Evolutionary conservation across 2,797 vertebrate genomes (phyloP).

Genomic region (Melanotaenia pygmaea): DNA sequence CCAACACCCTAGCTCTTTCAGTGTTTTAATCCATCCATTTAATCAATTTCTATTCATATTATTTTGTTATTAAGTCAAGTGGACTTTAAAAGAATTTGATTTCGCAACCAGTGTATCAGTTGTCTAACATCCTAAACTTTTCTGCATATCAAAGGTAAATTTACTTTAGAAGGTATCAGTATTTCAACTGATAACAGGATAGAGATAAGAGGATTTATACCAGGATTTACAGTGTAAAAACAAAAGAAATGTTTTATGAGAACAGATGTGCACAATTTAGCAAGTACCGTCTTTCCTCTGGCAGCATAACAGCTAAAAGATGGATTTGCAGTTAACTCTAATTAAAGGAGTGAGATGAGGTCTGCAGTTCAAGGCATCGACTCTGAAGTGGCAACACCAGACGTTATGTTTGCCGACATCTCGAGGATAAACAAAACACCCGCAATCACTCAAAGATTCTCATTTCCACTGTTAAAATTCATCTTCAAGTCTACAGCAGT

Average conservation of each 20-base stretch:
- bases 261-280: constrained; percentile 7
- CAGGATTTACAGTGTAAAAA: constrained; percentile 29
- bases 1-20: too few species aligned
- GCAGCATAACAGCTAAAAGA: constrained; percentile 31
- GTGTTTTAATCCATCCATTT: too few species aligned
- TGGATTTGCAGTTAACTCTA: constrained; percentile 26
- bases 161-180: background rate
- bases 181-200: background rate
- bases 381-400: constrained; percentile 5
- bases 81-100: too few species aligned
- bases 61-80: too few species aligned
- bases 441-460: constrained; percentile 47
- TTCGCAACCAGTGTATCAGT: too few species aligned
- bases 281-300: constrained; percentile 22
- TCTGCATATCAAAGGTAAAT: background rate
- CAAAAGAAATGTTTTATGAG: constrained; percentile 27
- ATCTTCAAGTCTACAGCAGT: constrained; percentile 48
- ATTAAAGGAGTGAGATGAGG: constrained; percentile 37
- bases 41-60: too few species aligned
- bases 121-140: too few species aligned
- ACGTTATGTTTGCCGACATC: constrained; percentile 40
- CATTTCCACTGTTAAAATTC: constrained; percentile 56
- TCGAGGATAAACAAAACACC: constrained; percentile 41
- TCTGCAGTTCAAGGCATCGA: constrained; percentile 24
- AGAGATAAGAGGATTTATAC: background rate